Evolutionary conservation across 1,140 invertebrate species (phyloP).

Genomic region (Drosophila persimilis): DNA sequence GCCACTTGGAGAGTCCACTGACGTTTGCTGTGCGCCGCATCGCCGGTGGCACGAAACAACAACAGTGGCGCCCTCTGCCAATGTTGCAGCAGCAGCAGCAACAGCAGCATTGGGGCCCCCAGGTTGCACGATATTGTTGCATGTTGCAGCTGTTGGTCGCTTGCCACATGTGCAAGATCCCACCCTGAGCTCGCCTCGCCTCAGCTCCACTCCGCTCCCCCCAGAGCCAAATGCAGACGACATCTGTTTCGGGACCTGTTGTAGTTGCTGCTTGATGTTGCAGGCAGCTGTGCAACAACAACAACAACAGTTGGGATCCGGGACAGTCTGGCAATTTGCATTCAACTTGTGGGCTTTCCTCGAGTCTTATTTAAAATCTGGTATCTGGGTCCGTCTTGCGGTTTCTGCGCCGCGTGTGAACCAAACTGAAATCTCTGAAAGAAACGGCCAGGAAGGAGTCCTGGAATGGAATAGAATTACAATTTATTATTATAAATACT

Average conservation of each 20-base stretch:
- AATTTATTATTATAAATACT: too few species aligned
- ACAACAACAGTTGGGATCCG: slow-evolving; percentile 47
- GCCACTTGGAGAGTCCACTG: slow-evolving; percentile 49
- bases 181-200: not conserved
- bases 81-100: slow-evolving; percentile 65
- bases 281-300: slow-evolving; percentile 41
- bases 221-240: slow-evolving; percentile 35
- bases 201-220: not conserved
- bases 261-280: slow-evolving; percentile 44
- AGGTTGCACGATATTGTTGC: slow-evolving; percentile 68
- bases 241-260: slow-evolving; percentile 67
- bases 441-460: not conserved
- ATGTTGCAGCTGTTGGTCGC: slow-evolving; percentile 72
- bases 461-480: slow-evolving; percentile 6
- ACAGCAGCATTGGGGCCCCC: slow-evolving; percentile 43
- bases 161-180: slow-evolving; percentile 52
- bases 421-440: slow-evolving; percentile 18
- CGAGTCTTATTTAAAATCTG: slow-evolving; percentile 37
- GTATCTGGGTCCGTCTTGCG: slow-evolving; percentile 23
- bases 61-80: slow-evolving; percentile 82
- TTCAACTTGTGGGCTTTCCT: slow-evolving; percentile 73
- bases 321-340: slow-evolving; percentile 47
- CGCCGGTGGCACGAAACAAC: slow-evolving; percentile 81
- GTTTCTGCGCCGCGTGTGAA: slow-evolving; percentile 59
- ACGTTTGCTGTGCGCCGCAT: slow-evolving; percentile 73